These are phyloP conservation scores for Phalacrocorax carbo DNA, from an alignment of 2,113 vertebrate genomes.

Conservation along the genomic window DNA sequence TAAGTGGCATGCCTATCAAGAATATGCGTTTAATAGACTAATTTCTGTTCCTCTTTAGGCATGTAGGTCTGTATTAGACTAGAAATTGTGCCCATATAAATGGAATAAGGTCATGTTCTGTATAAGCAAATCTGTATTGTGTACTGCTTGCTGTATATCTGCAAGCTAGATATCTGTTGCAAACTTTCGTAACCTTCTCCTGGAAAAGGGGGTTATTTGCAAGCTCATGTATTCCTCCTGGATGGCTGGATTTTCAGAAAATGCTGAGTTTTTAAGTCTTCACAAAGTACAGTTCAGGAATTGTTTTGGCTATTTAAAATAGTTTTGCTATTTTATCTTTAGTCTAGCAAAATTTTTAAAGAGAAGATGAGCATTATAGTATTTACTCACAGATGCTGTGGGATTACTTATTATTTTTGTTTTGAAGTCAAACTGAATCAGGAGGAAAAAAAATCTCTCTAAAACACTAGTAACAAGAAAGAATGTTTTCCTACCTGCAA, in stretches of 20 bases:
- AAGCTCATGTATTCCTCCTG: background rate
- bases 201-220: background rate
- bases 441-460: background rate
- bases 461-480: background rate
- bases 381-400: background rate
- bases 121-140: background rate
- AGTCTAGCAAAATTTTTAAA: background rate
- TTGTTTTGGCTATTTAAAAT: slow-evolving; percentile 5
- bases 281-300: background rate
- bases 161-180: background rate
- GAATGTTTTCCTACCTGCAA: background rate
- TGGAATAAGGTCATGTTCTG: background rate
- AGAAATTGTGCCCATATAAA: background rate
- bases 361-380: background rate
- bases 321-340: background rate
- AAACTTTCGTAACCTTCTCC: background rate
- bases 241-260: background rate
- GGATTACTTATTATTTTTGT: background rate
- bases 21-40: background rate
- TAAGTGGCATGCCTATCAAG: background rate
- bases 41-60: background rate
- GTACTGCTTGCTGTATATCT: background rate
- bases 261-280: background rate
- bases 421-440: background rate
- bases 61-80: background rate